Percentiles rank a stretch among this genome's conserved stretches.
Conservation (phyloP, 1,140 invertebrate species). For the Phthorimaea operculella region DNA sequence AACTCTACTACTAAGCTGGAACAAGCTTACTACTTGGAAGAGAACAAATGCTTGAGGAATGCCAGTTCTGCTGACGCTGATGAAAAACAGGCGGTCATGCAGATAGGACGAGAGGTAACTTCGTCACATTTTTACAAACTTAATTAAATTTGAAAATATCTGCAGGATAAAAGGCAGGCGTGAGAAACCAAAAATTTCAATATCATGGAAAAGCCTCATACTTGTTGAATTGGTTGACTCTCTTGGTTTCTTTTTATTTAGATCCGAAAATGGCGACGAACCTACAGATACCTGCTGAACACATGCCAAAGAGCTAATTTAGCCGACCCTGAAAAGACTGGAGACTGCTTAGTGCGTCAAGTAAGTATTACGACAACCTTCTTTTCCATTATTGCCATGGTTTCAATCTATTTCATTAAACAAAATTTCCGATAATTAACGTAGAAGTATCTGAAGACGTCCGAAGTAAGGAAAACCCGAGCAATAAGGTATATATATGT, state of each 20-base stretch:
- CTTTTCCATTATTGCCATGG: too few relatives aligned
- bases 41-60: conserved; percentile 26
- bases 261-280: conserved; percentile 44
- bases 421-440: too few relatives aligned
- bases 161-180: too few relatives aligned
- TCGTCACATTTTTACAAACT: too few relatives aligned
- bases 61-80: conserved; percentile 16
- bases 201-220: too few relatives aligned
- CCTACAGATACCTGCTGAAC: conserved; percentile 35
- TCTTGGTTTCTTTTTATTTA: conserved; percentile 18
- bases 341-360: conserved; percentile 31
- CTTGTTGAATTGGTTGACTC: too few relatives aligned
- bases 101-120: conserved; percentile 35
- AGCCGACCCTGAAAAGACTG: conserved; percentile 16
- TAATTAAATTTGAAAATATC: too few relatives aligned
- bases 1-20: conserved; percentile 24
- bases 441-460: too few relatives aligned
- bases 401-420: too few relatives aligned
- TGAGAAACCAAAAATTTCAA: too few relatives aligned
- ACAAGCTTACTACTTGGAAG: conserved; percentile 19
- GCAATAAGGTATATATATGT: too few relatives aligned
- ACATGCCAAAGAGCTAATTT: conserved; percentile 27
- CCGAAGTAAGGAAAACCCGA: too few relatives aligned
- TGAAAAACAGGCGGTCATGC: conserved; percentile 21
- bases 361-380: conserved; percentile 22